Conservation (phyloP, 2,113 vertebrate species). For the Bujurquina vittata region DNA sequence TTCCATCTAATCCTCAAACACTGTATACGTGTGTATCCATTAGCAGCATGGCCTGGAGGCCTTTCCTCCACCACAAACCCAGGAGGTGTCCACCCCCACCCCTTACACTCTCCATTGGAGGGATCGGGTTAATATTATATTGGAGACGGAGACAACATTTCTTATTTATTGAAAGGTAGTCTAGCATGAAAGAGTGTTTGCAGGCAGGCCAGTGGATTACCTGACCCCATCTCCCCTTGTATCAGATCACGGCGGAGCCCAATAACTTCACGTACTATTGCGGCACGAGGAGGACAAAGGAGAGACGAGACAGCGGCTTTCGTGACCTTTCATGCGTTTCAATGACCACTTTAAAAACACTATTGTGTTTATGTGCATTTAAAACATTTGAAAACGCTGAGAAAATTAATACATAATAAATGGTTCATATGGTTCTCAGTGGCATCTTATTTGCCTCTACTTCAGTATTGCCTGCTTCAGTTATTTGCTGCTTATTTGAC, state of each 20-base stretch:
- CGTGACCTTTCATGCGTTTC: conserved; percentile 64
- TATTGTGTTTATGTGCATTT: conserved; percentile 1
- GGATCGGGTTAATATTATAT: conserved; percentile 87
- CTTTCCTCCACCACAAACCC: conserved; percentile 44
- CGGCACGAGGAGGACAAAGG: conserved; percentile 61
- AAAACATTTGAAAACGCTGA: background rate
- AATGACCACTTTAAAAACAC: conserved; percentile 47
- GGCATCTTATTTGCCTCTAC: background rate
- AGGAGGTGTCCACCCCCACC: conserved; percentile 23
- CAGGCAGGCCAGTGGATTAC: conserved; percentile 81
- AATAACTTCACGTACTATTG: conserved; percentile 45
- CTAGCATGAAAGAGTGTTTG: conserved; percentile 81
- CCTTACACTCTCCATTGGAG: conserved; percentile 72
- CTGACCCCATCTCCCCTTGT: conserved; percentile 76
- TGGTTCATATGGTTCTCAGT: background rate
- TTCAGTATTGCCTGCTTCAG: background rate
- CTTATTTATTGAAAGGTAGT: conserved; percentile 89
- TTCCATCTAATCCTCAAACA: conserved; percentile 82
- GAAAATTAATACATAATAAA: background rate
- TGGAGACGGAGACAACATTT: conserved; percentile 83
- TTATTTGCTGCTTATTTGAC: background rate
- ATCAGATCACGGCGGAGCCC: conserved; percentile 61
- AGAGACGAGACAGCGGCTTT: conserved; percentile 47
- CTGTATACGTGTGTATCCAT: conserved; percentile 75
- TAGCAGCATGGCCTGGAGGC: conserved; percentile 59